These are phyloP conservation scores for Rhingia campestris DNA, from an alignment of 2,888 invertebrate species.

Conservation along the genomic window DNA sequence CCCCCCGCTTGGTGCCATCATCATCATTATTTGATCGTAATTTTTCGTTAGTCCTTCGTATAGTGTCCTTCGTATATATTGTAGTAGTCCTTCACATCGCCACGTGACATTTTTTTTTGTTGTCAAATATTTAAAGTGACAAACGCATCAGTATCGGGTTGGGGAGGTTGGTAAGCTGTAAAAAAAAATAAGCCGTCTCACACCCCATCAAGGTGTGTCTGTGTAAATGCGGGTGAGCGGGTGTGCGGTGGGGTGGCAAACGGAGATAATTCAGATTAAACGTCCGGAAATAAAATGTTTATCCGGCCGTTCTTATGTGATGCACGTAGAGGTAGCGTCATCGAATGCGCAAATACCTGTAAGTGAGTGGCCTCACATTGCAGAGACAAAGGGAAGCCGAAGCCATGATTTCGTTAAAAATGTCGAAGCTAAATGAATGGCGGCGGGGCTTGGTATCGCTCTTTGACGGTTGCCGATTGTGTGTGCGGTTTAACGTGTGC, in stretches of 20 bases:
- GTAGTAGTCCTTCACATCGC: conserved; percentile 20
- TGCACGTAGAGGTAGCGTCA: conserved; percentile 49
- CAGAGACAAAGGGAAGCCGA: conserved; percentile 64
- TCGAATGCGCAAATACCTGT: conserved; percentile 13
- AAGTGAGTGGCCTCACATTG: conserved; percentile 52
- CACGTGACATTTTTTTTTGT: conserved; percentile 54
- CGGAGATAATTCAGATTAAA: conserved; percentile 73
- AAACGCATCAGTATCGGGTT: conserved; percentile 23
- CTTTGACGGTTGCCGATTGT: conserved; percentile 11
- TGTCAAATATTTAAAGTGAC: conserved; percentile 62
- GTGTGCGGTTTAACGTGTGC: conserved; percentile 64
- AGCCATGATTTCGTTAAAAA: conserved; percentile 67
- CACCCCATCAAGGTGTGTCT: conserved; percentile 11
- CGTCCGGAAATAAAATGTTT: conserved; percentile 74
- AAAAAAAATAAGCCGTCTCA: neutral
- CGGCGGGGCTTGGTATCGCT: conserved; percentile 2
- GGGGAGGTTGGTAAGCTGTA: conserved; percentile 1
- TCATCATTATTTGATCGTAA: conserved; percentile 67
- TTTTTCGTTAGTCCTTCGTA: conserved; percentile 53
- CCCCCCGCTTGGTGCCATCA: conserved; percentile 44
- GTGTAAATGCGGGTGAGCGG: neutral
- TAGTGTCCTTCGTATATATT: conserved; percentile 17
- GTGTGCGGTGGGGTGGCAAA: neutral
- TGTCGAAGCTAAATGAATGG: conserved; percentile 64
- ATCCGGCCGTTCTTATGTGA: conserved; percentile 72